phyloP scores from a whole-genome alignment of 2,888 invertebrate species.

The Macaria notata region DNA sequence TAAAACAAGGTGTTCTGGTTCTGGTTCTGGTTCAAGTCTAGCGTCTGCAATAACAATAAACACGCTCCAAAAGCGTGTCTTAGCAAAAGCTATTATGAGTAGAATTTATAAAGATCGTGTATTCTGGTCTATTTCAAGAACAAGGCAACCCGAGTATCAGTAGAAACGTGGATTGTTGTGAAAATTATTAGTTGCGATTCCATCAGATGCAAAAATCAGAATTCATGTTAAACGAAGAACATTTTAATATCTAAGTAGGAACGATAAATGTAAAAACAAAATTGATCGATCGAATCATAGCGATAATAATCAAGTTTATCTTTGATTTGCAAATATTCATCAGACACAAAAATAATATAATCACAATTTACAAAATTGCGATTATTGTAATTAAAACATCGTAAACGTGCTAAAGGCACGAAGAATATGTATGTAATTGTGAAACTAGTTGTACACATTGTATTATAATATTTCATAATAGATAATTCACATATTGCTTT shows the following conservation, averaged over 20 bases:
- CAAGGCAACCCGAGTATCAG: constrained; percentile 3
- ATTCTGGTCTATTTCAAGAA: constrained; percentile 12
- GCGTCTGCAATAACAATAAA: constrained; percentile 9
- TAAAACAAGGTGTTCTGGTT: constrained; percentile 6
- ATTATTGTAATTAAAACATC: too few species aligned
- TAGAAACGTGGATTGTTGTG: neutral
- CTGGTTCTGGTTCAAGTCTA: constrained; percentile 6
- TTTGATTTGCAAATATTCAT: too few species aligned
- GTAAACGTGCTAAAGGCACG: constrained; percentile 1
- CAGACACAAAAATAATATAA: too few species aligned
- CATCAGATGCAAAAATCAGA: too few species aligned
- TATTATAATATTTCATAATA: neutral
- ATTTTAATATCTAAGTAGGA: too few species aligned
- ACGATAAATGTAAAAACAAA: too few species aligned
- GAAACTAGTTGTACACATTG: neutral
- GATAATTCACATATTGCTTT: neutral
- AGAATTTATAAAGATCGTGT: constrained; percentile 12
- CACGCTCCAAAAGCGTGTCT: constrained; percentile 12
- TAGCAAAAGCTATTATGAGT: constrained; percentile 9
- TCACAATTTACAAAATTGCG: too few species aligned
- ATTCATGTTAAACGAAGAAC: too few species aligned
- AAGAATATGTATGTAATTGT: neutral
- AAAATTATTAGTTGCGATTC: neutral
- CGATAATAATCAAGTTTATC: too few species aligned
- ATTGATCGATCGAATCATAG: too few species aligned